A percentile compares a stretch with the other conserved stretches of the same genome.
These are phyloP conservation scores for Microplitis mediator DNA, from an alignment of 1,140 invertebrate species.

Conservation along the genomic window DNA sequence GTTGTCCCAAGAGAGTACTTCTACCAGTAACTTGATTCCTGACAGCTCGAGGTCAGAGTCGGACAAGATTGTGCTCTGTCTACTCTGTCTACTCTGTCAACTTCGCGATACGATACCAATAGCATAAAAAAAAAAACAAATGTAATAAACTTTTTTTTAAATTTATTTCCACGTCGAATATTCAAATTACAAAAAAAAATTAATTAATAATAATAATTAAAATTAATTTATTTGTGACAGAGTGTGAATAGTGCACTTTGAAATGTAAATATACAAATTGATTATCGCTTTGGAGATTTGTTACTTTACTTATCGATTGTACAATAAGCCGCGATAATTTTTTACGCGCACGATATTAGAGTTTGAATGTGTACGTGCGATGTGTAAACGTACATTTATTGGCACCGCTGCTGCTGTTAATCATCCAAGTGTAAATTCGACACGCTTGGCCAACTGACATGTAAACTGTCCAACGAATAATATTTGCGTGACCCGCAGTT, in stretches of 20 bases:
- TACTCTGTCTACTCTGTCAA: too few relatives aligned
- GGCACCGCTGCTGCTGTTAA: background rate
- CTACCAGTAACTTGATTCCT: conserved; percentile 27
- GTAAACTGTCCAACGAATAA: conserved; percentile 1
- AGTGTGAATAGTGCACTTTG: too few relatives aligned
- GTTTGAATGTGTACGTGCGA: background rate
- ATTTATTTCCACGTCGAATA: too few relatives aligned
- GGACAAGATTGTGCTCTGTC: background rate
- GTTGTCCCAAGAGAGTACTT: conserved; percentile 28
- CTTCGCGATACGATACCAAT: too few relatives aligned
- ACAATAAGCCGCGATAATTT: background rate
- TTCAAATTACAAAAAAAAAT: background rate
- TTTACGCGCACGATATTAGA: background rate
- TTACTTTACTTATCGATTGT: background rate
- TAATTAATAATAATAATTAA: too few relatives aligned
- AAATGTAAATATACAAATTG: background rate
- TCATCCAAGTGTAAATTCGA: background rate
- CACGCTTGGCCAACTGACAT: background rate
- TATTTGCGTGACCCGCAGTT: too few relatives aligned
- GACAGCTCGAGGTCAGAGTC: background rate
- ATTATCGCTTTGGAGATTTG: background rate
- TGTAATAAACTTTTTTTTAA: too few relatives aligned
- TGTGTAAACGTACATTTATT: background rate
- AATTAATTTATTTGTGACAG: too few relatives aligned
- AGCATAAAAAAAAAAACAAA: too few relatives aligned